Base-by-base conservation (phyloP, 1,140 invertebrate genomes). In the Drosophila aff. region DNA sequence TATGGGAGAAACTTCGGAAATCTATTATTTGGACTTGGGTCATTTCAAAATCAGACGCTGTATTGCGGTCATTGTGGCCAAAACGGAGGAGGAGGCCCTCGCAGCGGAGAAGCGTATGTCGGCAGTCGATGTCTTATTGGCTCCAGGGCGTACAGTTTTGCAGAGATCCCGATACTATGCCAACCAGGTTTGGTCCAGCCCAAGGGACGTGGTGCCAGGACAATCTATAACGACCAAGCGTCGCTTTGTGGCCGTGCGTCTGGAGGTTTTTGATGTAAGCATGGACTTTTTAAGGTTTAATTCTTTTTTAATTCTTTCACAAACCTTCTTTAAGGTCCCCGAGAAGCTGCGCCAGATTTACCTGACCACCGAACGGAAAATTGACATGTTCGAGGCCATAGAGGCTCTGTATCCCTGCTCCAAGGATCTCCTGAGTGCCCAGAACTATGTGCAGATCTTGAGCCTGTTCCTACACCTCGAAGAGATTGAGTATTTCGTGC, bases 381-480 rank as follows among this genome's bases (percentile, higher is more conserved):
- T 85, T 15, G 81, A 93, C 1, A 75, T 91, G 68, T 57, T 68
- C 18, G 86, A 92, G 46, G 93, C 44, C 75, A 65, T 93, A 43
- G 91, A 81, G 83, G 93, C 82, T 40, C 55, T 91, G 47, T 92
- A 92, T 81, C 94, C 95, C 8, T 94, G 80, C 73, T 71, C 96
- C 11, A 53, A 75, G 10, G 79, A 94, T 41, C 77, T 89, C 16
- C 92, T 96, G 7, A 93, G 76, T 38, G 92, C 94, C 8, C 57
- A 83, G 7, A 96, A 95, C 82, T 96, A 96, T 79, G 93, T 82
- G 67, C 93, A 95, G 26, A 94, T 94, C 81, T 97, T 98, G 92
- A 95, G 96, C 59, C 91, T 94, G 21, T 93, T 98, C 28, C 82
- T 98, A 3, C 96, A 96, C 91, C 93, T 98, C 41, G 97, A 98